Conservation (phyloP, 2,113 vertebrate genomes). For the Malurus cyaneus region DNA sequence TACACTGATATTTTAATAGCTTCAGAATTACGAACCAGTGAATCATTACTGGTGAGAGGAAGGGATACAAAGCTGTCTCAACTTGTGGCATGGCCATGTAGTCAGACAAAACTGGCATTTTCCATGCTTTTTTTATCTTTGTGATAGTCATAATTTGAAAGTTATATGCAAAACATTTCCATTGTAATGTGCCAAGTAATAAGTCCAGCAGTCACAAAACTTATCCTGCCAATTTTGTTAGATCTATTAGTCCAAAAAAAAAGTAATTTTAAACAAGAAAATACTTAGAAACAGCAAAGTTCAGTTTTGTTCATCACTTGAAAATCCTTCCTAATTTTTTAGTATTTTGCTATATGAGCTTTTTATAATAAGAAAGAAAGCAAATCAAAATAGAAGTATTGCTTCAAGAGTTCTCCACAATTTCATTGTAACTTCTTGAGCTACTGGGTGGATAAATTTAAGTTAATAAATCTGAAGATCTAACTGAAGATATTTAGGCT, state of each 20-base stretch:
- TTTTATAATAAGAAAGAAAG: background rate
- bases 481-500: conserved; percentile 33
- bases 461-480: conserved; percentile 47
- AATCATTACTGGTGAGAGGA: background rate
- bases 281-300: background rate
- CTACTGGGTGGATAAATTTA: conserved; percentile 11
- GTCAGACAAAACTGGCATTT: conserved; percentile 1
- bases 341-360: background rate
- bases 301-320: background rate
- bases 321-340: background rate
- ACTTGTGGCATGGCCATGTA: background rate
- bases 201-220: background rate
- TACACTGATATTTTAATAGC: conserved; percentile 16
- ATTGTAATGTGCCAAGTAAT: background rate
- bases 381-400: background rate
- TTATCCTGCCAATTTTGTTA: background rate
- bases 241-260: background rate
- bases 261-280: background rate
- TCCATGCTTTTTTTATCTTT: background rate
- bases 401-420: background rate
- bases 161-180: background rate
- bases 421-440: background rate
- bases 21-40: background rate
- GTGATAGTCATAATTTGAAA: background rate
- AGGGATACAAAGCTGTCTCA: background rate